Percentiles rank a stretch among this genome's conserved stretches.
phyloP scores from a whole-genome alignment of 2,888 invertebrate species.

The Andrena hattorfiana region DNA sequence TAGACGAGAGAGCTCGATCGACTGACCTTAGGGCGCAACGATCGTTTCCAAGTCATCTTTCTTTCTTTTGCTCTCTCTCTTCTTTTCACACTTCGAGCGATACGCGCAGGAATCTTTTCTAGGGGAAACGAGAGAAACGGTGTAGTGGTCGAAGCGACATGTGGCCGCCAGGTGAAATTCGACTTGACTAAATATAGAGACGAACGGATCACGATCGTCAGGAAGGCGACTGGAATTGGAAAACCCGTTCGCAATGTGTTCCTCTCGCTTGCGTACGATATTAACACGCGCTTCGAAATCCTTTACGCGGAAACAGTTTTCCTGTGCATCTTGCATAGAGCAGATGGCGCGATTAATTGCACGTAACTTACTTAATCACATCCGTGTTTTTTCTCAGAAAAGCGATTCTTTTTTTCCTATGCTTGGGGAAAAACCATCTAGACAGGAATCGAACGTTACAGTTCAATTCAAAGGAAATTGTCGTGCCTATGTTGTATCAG shows the following conservation, averaged over 20 bases:
- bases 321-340: neutral
- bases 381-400: conserved; percentile 2
- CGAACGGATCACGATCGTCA: conserved; percentile 29
- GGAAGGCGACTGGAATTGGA: conserved; percentile 19
- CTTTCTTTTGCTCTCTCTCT: neutral
- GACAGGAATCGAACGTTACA: neutral
- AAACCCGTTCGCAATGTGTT: conserved; percentile 12
- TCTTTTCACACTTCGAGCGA: neutral
- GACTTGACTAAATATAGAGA: conserved; percentile 45
- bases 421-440: neutral
- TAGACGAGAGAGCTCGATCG: neutral
- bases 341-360: neutral
- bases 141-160: conserved; percentile 34
- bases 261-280: neutral
- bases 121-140: conserved; percentile 26
- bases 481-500: no score
- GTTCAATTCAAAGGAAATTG: no score
- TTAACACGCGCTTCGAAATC: neutral
- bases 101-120: neutral
- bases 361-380: conserved; percentile 3
- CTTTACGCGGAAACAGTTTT: neutral
- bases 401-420: neutral
- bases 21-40: neutral
- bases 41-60: neutral
- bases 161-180: conserved; percentile 62